These are phyloP conservation scores for Montipora cactus DNA, from an alignment of 64 coral and sea anemone species.

Conservation along the genomic window DNA sequence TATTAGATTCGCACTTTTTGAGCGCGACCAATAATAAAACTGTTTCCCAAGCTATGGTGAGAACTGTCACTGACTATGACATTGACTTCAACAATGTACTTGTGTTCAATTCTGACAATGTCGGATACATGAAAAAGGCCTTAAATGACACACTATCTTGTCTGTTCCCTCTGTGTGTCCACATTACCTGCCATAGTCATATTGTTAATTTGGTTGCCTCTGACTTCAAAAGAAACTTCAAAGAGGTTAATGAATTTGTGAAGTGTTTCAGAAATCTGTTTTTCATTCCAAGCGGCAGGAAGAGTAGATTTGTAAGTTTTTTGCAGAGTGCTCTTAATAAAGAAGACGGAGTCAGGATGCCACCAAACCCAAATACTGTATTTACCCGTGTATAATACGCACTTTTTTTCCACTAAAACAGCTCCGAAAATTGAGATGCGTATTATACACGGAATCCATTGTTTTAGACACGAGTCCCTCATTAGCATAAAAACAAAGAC, in stretches of 20 bases:
- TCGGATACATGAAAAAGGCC: constrained; percentile 35
- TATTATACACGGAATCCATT: too few relatives aligned
- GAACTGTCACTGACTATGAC: constrained; percentile 41
- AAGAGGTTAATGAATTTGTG: constrained; percentile 22
- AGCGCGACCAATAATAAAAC: constrained; percentile 55
- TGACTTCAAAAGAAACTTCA: constrained; percentile 35
- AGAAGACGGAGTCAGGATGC: too few relatives aligned
- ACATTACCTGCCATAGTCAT: constrained; percentile 46
- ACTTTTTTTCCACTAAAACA: too few relatives aligned
- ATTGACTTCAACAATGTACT: constrained; percentile 50
- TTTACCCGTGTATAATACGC: too few relatives aligned
- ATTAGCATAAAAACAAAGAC: too few relatives aligned
- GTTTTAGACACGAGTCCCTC: too few relatives aligned
- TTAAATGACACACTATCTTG: constrained; percentile 40
- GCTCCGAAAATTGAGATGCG: too few relatives aligned
- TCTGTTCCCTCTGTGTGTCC: constrained; percentile 13
- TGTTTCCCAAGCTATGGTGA: constrained; percentile 24
- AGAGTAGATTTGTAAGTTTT: neutral
- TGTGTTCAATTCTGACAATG: constrained; percentile 10
- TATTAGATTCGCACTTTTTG: constrained; percentile 25
- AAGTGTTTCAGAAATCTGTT: constrained; percentile 39
- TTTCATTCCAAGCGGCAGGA: neutral
- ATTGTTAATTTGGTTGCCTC: constrained; percentile 25
- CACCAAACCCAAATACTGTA: too few relatives aligned
- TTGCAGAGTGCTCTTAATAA: neutral